Conservation (phyloP, 30 jellyfish, hydroid and myxozoan genomes). For the Hydractinia echinata region DNA sequence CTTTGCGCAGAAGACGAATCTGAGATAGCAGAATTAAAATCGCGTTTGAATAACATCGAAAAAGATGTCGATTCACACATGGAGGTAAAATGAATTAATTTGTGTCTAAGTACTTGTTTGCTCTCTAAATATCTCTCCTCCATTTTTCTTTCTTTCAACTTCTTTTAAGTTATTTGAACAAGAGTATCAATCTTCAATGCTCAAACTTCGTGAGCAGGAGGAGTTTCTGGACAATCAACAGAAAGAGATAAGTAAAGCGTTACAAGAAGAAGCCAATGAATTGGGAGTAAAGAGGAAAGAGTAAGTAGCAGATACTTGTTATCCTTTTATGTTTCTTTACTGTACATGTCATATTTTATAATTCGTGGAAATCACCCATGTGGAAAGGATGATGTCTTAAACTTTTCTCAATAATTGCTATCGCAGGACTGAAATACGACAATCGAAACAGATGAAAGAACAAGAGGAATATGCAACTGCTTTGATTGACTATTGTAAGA, state of each 20-base stretch:
- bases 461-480: background rate
- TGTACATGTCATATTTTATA: too few species aligned
- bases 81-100: background rate
- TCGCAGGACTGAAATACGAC: background rate
- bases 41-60: background rate
- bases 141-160: background rate
- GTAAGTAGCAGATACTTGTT: background rate
- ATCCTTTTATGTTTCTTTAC: background rate
- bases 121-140: background rate
- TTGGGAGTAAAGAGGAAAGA: background rate
- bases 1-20: background rate
- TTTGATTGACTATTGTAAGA: background rate
- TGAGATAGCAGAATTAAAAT: constrained; percentile 5
- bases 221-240: background rate
- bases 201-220: constrained; percentile 26
- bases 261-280: background rate
- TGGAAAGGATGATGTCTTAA: too few species aligned
- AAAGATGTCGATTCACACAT: constrained; percentile 3
- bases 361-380: too few species aligned
- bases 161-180: background rate
- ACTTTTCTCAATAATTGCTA: too few species aligned
- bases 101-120: background rate
- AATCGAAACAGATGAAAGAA: background rate
- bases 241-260: constrained; percentile 1
- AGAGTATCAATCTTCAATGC: background rate